Evolutionary conservation across 2,888 invertebrate genomes (phyloP), one percentile per base, ranked within the genome.

Genomic region (Melitaea athalia): DNA sequence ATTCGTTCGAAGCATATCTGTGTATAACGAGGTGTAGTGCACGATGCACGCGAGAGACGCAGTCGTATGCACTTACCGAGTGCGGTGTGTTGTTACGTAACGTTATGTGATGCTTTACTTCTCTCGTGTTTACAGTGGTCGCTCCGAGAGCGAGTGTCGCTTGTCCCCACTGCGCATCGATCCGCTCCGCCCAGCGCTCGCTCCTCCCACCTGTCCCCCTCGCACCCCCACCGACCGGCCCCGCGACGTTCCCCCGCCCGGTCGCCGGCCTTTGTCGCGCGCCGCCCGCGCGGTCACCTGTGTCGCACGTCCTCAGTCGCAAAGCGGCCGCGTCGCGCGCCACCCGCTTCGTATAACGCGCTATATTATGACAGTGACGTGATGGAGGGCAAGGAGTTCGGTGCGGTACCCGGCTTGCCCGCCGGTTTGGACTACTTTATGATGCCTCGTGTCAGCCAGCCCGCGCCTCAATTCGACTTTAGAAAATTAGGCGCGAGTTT

Each of bases 381-480:
- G 89, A 91, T 93, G 93, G 93, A 92, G 76, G 85, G 88, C 85
- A 91, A 91, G 85, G 91, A 93, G 79, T 92, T 81, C 87, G 87
- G 89, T 85, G 88, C 86, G 83, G 87, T 89, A 75, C 89, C 92
- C 86, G 89, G 90, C 84, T 80, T 92, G 75, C 91, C 93, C 76
- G 87, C 90, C 77, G 92, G 92, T 68, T 77, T 93, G 82, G 92
- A 93, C 87, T 93, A 93, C 80, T 93, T 93, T 78, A 91, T 93
- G 90, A 89, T 93, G 92, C 93, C 87, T 81, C 93, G 95, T 31
- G 95, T 96, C 63, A 93, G 96, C 73, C 96, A 96, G 81, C 97
- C 95, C 79, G 96, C 97, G 95, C 97, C 97, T 78, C 97, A 97
- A 61, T 97, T 97, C 85, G 97, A 98, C 89, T 97, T 96, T 83